Evolutionary conservation across 1,140 invertebrate genomes (phyloP).

Genomic region (Drosophila ogumai): DNA sequence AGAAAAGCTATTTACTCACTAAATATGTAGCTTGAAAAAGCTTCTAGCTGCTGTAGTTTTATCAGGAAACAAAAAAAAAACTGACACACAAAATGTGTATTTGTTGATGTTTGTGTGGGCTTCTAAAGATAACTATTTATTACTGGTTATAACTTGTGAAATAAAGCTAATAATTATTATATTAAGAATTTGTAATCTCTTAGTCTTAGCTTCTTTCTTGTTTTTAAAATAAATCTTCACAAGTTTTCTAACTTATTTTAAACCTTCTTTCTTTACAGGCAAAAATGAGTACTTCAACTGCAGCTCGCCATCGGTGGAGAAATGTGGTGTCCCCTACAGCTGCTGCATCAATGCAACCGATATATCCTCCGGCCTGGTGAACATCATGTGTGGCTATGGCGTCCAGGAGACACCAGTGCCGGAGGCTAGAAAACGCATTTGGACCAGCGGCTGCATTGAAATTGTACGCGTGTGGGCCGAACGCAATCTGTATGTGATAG

Average conservation of each 20-base stretch:
- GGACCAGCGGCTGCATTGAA: conserved; percentile 95
- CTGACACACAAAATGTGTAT: not conserved
- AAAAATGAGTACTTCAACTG: conserved; percentile 98
- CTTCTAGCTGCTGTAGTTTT: not conserved
- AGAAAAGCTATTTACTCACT: not conserved
- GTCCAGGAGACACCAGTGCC: conserved; percentile 92
- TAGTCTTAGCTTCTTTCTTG: too few relatives aligned
- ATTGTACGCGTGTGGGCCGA: conserved; percentile 93
- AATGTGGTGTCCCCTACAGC: conserved; percentile 96
- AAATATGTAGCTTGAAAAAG: not conserved
- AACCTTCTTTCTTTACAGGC: conserved; percentile 46
- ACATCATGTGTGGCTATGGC: conserved; percentile 96
- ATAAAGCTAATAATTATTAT: too few relatives aligned
- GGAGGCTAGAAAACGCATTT: conserved; percentile 93
- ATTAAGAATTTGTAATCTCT: too few relatives aligned
- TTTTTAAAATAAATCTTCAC: not conserved
- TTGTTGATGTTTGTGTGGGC: not conserved
- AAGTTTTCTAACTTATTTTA: not conserved
- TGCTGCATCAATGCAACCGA: conserved; percentile 96
- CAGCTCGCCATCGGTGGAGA: conserved; percentile 93
- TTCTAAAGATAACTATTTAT: not conserved
- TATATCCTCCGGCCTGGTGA: conserved; percentile 93
- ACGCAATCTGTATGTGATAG: conserved; percentile 94
- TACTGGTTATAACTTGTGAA: not conserved
- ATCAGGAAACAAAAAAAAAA: conserved; percentile 3